These are phyloP conservation scores for Phocoena sinus DNA, from an alignment of 2,113 vertebrate species.

Conservation along the genomic window DNA sequence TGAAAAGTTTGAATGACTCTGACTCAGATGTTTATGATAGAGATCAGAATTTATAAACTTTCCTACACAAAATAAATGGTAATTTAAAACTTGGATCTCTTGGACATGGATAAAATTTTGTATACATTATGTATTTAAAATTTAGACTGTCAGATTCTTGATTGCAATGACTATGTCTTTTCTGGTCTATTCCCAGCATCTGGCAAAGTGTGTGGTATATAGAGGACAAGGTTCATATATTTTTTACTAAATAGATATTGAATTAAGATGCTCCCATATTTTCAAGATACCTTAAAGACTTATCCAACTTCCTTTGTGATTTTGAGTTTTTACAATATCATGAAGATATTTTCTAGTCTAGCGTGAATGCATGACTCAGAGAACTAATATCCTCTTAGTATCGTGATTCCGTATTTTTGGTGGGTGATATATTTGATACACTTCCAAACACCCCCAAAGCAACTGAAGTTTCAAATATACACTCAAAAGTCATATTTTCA, in stretches of 20 bases:
- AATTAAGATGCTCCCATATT: background rate
- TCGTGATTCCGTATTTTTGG: conserved; percentile 37
- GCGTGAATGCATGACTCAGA: conserved; percentile 10
- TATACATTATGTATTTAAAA: background rate
- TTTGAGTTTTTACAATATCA: conserved; percentile 32
- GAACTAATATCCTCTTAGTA: conserved; percentile 14
- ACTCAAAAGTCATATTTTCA: background rate
- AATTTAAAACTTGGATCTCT: background rate
- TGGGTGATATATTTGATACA: background rate
- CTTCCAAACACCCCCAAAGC: conserved; percentile 31
- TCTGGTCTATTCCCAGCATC: background rate
- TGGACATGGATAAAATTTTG: background rate
- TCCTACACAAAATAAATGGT: background rate
- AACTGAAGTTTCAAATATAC: conserved; percentile 45
- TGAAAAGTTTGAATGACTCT: background rate
- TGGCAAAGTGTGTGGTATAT: background rate
- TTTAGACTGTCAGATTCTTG: background rate
- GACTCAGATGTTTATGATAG: background rate
- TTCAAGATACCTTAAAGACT: background rate
- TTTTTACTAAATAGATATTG: background rate
- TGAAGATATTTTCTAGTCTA: background rate
- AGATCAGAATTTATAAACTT: background rate
- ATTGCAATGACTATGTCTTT: background rate
- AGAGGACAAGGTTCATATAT: background rate
- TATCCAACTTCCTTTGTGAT: conserved; percentile 8